Evolutionary conservation across 2,888 invertebrate species (phyloP).

Genomic region (Spisula subtruncata): DNA sequence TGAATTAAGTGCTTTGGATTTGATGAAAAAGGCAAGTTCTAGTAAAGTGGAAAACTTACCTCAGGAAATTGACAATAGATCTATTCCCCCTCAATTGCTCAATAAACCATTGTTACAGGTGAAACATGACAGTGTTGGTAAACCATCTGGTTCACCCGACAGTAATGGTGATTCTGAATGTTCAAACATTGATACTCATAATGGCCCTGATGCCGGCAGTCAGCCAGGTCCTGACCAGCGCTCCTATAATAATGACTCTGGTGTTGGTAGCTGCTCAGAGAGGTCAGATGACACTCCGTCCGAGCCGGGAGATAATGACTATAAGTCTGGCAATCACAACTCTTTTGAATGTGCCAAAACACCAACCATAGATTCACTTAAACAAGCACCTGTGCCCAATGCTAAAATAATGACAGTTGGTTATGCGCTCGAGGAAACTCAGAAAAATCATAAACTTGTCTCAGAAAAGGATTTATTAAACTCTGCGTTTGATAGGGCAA

Average conservation of each 20-base stretch:
- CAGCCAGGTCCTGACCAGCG: conserved; percentile 77
- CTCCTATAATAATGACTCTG: conserved; percentile 84
- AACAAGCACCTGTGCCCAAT: conserved; percentile 59
- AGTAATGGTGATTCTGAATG: conserved; percentile 81
- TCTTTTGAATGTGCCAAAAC: conserved; percentile 74
- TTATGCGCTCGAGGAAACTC: conserved; percentile 73
- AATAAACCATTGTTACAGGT: conserved; percentile 75
- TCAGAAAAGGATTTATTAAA: conserved; percentile 60
- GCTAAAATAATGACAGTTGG: conserved; percentile 79
- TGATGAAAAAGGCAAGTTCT: conserved; percentile 44
- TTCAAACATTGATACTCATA: conserved; percentile 77
- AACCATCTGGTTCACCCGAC: conserved; percentile 70
- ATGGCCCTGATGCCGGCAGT: conserved; percentile 74
- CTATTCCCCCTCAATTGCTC: conserved; percentile 78
- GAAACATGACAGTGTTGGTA: conserved; percentile 69
- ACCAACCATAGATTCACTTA: conserved; percentile 54
- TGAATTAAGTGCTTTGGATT: conserved; percentile 53
- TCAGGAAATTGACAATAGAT: conserved; percentile 71
- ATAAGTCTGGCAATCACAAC: conserved; percentile 70
- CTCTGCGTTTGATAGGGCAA: conserved; percentile 56
- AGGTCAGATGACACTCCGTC: conserved; percentile 84
- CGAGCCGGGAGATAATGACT: conserved; percentile 83
- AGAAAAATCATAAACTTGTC: conserved; percentile 67
- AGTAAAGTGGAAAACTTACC: conserved; percentile 54
- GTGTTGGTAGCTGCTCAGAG: conserved; percentile 84